phyloP scores from a whole-genome alignment of 2,113 vertebrate species.

The Pseudopodoces humilis region DNA sequence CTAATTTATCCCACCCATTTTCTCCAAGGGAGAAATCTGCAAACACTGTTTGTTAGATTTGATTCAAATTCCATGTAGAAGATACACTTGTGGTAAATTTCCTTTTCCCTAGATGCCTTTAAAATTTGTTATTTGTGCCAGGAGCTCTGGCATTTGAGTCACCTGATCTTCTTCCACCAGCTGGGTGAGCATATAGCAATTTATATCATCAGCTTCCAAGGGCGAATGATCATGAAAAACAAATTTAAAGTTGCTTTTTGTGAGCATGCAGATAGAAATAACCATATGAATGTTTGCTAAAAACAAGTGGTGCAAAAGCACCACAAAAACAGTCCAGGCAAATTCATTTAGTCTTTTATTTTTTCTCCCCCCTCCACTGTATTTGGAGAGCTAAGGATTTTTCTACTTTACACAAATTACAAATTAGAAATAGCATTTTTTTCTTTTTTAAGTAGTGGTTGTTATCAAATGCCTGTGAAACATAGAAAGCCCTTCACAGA shows the following conservation, averaged over 20 bases:
- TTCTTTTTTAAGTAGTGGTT: not conserved
- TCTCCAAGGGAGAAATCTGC: not conserved
- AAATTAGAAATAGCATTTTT: not conserved
- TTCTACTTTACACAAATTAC: not conserved
- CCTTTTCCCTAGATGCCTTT: not conserved
- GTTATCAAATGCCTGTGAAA: not conserved
- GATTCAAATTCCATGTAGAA: not conserved
- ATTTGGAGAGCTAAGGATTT: not conserved
- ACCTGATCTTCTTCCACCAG: conserved; percentile 35
- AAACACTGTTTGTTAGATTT: not conserved
- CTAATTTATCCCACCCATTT: not conserved
- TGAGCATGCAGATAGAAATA: not conserved
- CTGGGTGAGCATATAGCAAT: conserved; percentile 12
- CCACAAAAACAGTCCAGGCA: not conserved
- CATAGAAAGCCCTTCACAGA: not conserved
- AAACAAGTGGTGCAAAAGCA: conserved; percentile 10
- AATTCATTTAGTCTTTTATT: not conserved
- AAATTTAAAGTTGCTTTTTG: conserved; percentile 26
- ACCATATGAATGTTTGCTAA: conserved; percentile 7
- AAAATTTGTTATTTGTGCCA: conserved; percentile 19
- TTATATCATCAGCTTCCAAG: conserved; percentile 23
- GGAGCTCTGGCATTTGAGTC: not conserved
- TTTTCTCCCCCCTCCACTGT: not conserved
- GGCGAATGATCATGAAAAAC: conserved; percentile 11
- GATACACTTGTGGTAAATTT: not conserved